Evolutionary conservation across 2,113 vertebrate genomes (phyloP).

Genomic region (Pao palembangensis): DNA sequence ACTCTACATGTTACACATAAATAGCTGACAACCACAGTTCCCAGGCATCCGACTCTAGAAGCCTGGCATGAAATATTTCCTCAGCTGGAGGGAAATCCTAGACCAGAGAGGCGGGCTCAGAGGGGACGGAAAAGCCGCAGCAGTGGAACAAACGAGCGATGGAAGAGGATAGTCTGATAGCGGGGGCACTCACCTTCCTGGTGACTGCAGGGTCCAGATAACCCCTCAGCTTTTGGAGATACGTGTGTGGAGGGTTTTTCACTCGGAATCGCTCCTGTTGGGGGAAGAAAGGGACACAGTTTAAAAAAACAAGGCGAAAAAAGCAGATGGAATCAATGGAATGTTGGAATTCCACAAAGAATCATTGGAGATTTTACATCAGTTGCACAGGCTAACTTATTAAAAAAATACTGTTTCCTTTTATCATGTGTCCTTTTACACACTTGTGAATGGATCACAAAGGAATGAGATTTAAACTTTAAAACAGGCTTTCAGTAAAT

Average conservation of each 20-base stretch:
- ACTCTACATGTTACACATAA: slow-evolving; percentile 29
- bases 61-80: slow-evolving; percentile 22
- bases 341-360: too few species aligned
- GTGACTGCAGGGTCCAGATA: slow-evolving; percentile 95
- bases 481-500: slow-evolving; percentile 19
- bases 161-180: slow-evolving; percentile 28
- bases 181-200: slow-evolving; percentile 85
- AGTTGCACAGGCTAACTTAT: neutral
- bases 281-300: slow-evolving; percentile 6
- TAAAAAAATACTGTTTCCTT: too few species aligned
- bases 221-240: slow-evolving; percentile 92
- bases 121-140: slow-evolving; percentile 36
- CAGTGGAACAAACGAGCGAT: slow-evolving; percentile 11
- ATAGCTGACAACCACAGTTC: slow-evolving; percentile 35
- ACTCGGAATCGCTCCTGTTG: slow-evolving; percentile 94
- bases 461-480: slow-evolving; percentile 2
- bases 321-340: neutral
- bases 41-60: slow-evolving; percentile 17
- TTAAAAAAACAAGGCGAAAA: neutral
- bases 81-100: slow-evolving; percentile 54
- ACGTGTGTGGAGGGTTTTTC: slow-evolving; percentile 96
- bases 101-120: slow-evolving; percentile 31
- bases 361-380: too few species aligned
- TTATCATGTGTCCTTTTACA: too few species aligned
- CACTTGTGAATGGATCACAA: too few species aligned